Evolutionary conservation across 2,113 vertebrate species (phyloP), one percentile per base, ranked within the genome.

Genomic region (Harpagus bidentatus): DNA sequence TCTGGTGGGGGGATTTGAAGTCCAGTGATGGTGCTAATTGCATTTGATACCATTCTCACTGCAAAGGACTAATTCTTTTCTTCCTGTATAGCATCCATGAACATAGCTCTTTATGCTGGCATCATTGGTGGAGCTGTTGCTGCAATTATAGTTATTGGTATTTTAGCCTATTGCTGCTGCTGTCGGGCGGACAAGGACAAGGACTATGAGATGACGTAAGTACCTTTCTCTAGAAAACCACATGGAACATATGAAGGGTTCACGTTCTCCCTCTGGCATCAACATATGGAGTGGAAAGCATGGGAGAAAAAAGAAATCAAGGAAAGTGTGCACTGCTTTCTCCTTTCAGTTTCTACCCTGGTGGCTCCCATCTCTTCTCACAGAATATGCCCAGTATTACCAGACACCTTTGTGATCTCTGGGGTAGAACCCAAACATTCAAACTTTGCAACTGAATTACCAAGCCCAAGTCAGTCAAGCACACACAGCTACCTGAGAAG

Each of bases 101-200:
- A 98, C 14, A 70, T 98, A 23, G 99, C 97, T 6, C 91, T 99
- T 36, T 99, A 99, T 0, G 98, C 95, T 56, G 98, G 96, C 73
- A 97, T 99, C 62, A 98, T 98, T 12, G 99, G 90, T 14, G 99
- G 98, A 12, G 92, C 92, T 38, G 22, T 98, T 6, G 99, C 78
- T 42, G 99, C 96, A 63, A 11, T 99, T 31, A 16, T 98, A 71
- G 13, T 98, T 65, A 65, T 99, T 3, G 98, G 98, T 7, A 32
- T 99, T 90, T 2, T 99, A 13, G 62, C 97, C 73, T 99, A 98
- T 20, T 99, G 98, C 96, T 99, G 98, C 96, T 98, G 98, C 97
- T 99, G 97, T 73, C 96, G 97, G 43, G 96, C 5, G 0, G 71
- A 11, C 1, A 92, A 97, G 63, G 70, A 91, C 1, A 32, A 69